Conservation (phyloP, 2,888 invertebrate genomes). For the Caenorhabditis japonica region DNA sequence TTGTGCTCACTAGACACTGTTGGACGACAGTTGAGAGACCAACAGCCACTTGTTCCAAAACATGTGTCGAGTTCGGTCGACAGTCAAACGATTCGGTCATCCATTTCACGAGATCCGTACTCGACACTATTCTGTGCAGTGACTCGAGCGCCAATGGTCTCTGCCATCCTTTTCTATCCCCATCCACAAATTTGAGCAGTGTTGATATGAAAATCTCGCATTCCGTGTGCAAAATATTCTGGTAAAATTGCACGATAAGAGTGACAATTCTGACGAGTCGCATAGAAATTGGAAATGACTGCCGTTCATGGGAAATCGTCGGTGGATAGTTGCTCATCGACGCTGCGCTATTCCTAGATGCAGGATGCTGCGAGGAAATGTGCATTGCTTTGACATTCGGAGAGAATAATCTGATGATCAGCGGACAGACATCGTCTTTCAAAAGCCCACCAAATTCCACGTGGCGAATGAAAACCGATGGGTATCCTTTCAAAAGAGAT, state of each 20-base stretch:
- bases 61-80: constrained; percentile 83
- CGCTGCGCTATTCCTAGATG: constrained; percentile 24
- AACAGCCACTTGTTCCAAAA: constrained; percentile 92
- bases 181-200: constrained; percentile 95
- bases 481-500: constrained; percentile 85
- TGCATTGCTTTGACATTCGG: constrained; percentile 89
- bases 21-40: constrained; percentile 93
- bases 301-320: constrained; percentile 84
- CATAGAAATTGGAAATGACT: constrained; percentile 97
- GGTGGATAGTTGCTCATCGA: constrained; percentile 66
- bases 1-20: constrained; percentile 81
- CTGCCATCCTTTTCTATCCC: constrained; percentile 96
- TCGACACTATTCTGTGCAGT: constrained; percentile 86
- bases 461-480: constrained; percentile 81
- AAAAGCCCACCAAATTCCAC: constrained; percentile 92
- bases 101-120: constrained; percentile 79
- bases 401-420: constrained; percentile 97
- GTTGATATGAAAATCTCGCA: constrained; percentile 97
- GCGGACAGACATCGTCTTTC: constrained; percentile 95
- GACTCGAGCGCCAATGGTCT: constrained; percentile 94
- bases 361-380: constrained; percentile 51
- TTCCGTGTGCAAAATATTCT: constrained; percentile 84
- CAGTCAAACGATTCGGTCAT: constrained; percentile 96
- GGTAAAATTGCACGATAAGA: constrained; percentile 87
- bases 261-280: constrained; percentile 91